Evolutionary conservation across 2,113 vertebrate genomes (phyloP), one percentile per base, ranked within the genome.

Genomic region (Bujurquina vittata): DNA sequence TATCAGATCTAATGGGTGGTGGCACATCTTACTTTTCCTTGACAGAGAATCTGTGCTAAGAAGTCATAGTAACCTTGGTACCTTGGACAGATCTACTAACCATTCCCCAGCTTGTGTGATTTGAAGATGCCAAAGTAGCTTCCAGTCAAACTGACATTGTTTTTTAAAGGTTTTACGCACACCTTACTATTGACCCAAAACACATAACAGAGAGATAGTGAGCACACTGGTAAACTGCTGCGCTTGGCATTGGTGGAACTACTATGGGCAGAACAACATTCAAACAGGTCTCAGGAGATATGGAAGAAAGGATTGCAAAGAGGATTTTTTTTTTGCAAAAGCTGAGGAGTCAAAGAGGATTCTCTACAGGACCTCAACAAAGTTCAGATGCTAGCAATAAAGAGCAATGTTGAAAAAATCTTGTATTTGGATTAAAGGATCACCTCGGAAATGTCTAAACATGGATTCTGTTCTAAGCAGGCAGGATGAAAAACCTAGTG

Each of bases 1-100:
- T 86, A 87, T 88, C 88, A 84, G 88, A 90, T 92, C 88, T 77
- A 88, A 91, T 69, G 58, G 75, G 46, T 46, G 43, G 78, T 15
- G 15, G 55, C 56, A 17, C 33, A 26, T 46, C 62, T 61, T 60
- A 11, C 18, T 40, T 81, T 84, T 59, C 76, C 57, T 40, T 76
- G 65, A 52, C 82, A 85, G 84, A 87, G 11, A 43, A 73, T 63
- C 59, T 67, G 74, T 31, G 46, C 18, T 29, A 22, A 9, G 37
- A 49, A 63, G 7, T 43, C 40, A 12, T 10, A 26, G 73, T 57
- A 79, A 61, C 60, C 73, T 67, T 5, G 6, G 26, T 40, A 35
- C 35, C 37, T 46, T 37, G 3, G 54, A 35, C 52, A 62, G 22
- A 76, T 75, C 18, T 56, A 23, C n/a, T 22, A 37, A 74, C 46